Evolutionary conservation across 2,888 invertebrate genomes (phyloP).

Genomic region (Morpho achilles): DNA sequence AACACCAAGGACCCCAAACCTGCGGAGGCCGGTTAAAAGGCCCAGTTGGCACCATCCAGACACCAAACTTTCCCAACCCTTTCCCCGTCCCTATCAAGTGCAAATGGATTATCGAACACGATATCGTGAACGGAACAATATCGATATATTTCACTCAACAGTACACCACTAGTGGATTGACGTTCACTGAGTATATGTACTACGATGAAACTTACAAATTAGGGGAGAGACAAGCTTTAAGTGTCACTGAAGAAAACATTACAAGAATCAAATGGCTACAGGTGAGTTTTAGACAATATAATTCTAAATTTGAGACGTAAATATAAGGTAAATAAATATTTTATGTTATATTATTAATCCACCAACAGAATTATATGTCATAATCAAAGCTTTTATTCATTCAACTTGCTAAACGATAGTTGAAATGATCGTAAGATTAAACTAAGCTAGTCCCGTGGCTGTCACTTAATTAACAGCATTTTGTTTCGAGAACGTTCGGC

Average conservation of each 20-base stretch:
- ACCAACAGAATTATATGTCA: no score
- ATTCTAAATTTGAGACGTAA: neutral
- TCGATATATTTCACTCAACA: slow-evolving; percentile 93
- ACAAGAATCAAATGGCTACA: slow-evolving; percentile 81
- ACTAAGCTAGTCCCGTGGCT: no score
- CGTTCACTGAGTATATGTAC: slow-evolving; percentile 87
- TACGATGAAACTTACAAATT: slow-evolving; percentile 84
- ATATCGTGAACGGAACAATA: slow-evolving; percentile 87
- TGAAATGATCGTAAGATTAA: no score
- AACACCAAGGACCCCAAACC: slow-evolving; percentile 60
- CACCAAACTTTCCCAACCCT: slow-evolving; percentile 90
- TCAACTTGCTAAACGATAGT: no score
- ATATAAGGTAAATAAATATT: no score
- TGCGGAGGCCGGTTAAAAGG: slow-evolving; percentile 85
- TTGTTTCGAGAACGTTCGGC: no score
- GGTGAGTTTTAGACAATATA: slow-evolving; percentile 40
- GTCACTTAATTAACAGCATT: no score
- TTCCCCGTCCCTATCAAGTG: slow-evolving; percentile 91
- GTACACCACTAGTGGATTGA: slow-evolving; percentile 88
- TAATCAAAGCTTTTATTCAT: no score
- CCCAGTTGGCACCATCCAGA: slow-evolving; percentile 85
- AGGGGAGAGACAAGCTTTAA: slow-evolving; percentile 82
- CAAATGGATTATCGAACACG: slow-evolving; percentile 90
- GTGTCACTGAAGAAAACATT: slow-evolving; percentile 86
- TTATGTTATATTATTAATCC: no score